These are phyloP conservation scores for Peromyscus maniculatus DNA, from an alignment of 2,113 vertebrate genomes.

Conservation along the genomic window DNA sequence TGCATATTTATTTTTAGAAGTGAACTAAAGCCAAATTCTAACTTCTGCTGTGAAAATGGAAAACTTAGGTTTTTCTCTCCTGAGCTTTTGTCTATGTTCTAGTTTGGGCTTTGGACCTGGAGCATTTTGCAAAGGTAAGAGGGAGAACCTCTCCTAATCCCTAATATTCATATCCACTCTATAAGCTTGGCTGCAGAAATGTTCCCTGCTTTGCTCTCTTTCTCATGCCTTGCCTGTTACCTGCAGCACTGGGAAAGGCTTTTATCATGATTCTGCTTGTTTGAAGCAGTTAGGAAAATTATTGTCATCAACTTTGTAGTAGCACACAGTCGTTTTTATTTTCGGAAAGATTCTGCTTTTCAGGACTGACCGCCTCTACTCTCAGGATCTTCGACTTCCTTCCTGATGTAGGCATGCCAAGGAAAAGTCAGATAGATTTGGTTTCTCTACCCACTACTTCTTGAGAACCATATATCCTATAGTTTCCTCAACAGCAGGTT, in stretches of 20 bases:
- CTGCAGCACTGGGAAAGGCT: not conserved
- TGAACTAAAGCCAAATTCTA: not conserved
- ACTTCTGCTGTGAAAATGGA: not conserved
- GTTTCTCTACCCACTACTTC: not conserved
- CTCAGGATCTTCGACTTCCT: not conserved
- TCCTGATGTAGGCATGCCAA: not conserved
- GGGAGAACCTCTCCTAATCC: not conserved
- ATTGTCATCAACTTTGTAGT: not conserved
- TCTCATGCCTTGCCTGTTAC: not conserved
- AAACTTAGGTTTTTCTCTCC: not conserved
- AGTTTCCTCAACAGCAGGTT: not conserved
- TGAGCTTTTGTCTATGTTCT: not conserved
- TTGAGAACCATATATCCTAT: not conserved
- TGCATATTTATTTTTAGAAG: not conserved
- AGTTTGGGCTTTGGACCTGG: not conserved
- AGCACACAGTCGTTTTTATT: not conserved
- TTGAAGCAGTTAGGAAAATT: not conserved
- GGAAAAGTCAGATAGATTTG: not conserved
- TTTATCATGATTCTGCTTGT: not conserved
- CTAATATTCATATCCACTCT: not conserved
- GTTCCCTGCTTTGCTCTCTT: not conserved
- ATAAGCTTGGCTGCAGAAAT: not conserved
- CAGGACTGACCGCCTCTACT: not conserved
- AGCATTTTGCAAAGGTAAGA: constrained; percentile 1
- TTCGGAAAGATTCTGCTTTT: not conserved